phyloP scores from a whole-genome alignment of 2,113 vertebrate genomes.

The Emydocephalus ijimae region DNA sequence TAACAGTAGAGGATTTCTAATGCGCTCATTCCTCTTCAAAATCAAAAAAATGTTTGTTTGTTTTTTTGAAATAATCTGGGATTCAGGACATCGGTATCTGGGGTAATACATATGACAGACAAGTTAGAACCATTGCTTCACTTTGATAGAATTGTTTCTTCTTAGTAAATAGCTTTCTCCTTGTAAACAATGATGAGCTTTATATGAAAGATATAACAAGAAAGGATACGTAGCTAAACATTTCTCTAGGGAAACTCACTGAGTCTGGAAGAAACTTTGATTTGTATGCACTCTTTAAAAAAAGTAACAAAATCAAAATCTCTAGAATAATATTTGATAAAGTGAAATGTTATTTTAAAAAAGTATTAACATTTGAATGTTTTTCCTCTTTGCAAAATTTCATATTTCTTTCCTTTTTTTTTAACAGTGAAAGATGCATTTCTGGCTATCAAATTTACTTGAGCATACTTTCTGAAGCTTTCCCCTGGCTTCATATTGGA shows the following conservation, averaged over 20 bases:
- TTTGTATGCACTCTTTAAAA: conserved; percentile 15
- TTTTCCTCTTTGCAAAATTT: conserved; percentile 32
- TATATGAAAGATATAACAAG: background rate
- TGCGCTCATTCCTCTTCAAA: background rate
- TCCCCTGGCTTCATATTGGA: conserved; percentile 17
- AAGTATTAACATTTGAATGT: background rate
- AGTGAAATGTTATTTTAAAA: conserved; percentile 5
- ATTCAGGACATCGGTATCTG: background rate
- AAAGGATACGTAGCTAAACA: background rate
- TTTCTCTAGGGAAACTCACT: background rate
- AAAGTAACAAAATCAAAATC: background rate
- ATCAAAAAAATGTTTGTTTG: background rate
- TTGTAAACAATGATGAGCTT: background rate
- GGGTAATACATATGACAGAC: background rate
- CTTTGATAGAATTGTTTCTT: background rate
- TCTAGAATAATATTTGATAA: background rate
- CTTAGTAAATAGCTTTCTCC: background rate
- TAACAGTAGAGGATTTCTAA: background rate
- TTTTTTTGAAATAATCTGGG: too few species aligned
- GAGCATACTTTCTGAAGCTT: background rate
- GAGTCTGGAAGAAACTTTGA: background rate
- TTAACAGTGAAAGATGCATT: conserved; percentile 31
- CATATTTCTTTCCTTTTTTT: conserved; percentile 30
- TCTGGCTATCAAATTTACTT: conserved; percentile 41
- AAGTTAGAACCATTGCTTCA: background rate